Evolutionary conservation across 2,888 invertebrate genomes (phyloP).

Genomic region (Uloborus plumipes): DNA sequence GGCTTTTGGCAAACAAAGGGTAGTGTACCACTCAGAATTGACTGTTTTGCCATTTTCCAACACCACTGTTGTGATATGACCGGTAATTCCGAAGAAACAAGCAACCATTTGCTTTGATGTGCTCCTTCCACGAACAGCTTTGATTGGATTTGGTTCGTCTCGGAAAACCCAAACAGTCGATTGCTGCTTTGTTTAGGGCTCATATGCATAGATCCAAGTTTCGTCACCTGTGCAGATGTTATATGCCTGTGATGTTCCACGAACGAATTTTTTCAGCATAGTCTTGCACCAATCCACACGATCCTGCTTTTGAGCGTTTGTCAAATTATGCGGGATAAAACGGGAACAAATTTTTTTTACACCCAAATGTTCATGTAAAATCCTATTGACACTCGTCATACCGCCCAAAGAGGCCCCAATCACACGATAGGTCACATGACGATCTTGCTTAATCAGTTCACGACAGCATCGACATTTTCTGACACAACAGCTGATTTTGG

Average conservation of each 20-base stretch:
- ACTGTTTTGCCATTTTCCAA: too few relatives aligned
- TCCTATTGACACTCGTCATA: too few relatives aligned
- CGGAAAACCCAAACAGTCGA: slow-evolving; percentile 1
- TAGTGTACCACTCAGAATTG: too few relatives aligned
- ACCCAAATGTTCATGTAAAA: too few relatives aligned
- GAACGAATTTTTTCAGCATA: too few relatives aligned
- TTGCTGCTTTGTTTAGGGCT: slow-evolving; percentile 2
- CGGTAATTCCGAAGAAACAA: too few relatives aligned
- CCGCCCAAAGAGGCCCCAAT: not conserved
- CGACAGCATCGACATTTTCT: not conserved
- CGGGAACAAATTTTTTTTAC: not conserved
- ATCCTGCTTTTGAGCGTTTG: too few relatives aligned
- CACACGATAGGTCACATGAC: not conserved
- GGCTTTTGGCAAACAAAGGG: slow-evolving; percentile 4
- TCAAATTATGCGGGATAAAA: not conserved
- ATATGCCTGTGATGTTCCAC: not conserved
- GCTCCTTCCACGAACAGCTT: not conserved
- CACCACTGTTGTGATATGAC: too few relatives aligned
- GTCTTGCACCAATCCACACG: not conserved
- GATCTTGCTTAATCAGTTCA: not conserved
- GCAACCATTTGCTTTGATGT: too few relatives aligned
- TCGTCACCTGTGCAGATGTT: slow-evolving; percentile 1
- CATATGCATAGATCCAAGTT: slow-evolving; percentile 14
- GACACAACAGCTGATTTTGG: not conserved
- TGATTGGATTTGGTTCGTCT: slow-evolving; percentile 7